phyloP scores from a whole-genome alignment of 2,113 vertebrate species.

The Mobula birostris region DNA sequence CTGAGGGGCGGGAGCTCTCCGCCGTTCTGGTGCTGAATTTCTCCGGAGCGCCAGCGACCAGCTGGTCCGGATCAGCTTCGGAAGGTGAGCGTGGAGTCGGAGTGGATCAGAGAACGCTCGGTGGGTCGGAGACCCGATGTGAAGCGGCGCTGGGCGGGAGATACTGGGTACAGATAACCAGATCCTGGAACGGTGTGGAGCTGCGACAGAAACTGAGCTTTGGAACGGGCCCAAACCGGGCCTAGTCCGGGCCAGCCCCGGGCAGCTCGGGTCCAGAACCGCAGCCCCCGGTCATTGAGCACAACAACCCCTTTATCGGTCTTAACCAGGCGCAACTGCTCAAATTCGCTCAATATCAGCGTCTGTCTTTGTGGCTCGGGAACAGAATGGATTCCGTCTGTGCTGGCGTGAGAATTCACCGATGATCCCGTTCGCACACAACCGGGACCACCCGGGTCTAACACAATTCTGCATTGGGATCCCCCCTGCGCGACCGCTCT shows the following conservation, averaged over 20 bases:
- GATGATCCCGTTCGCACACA: neutral
- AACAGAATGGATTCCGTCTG: neutral
- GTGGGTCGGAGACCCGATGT: neutral
- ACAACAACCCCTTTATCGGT: neutral
- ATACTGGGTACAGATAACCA: conserved; percentile 42
- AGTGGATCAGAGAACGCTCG: neutral
- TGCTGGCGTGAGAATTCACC: neutral
- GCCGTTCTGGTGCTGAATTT: conserved; percentile 48
- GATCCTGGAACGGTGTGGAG: conserved; percentile 40
- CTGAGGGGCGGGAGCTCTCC: conserved; percentile 49
- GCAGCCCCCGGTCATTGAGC: too few relatives aligned
- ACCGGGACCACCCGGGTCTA: conserved; percentile 26
- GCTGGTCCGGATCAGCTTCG: neutral
- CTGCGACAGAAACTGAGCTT: neutral
- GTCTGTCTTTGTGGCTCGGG: neutral
- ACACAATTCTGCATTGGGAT: neutral
- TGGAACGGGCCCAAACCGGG: neutral
- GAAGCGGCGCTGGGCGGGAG: conserved; percentile 34
- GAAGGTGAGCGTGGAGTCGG: neutral
- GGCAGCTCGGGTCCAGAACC: neutral
- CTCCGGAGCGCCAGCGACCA: conserved; percentile 34
- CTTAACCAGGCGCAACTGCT: neutral
- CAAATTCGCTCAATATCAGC: neutral
- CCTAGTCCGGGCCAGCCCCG: neutral
- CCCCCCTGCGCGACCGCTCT: too few relatives aligned